These are phyloP conservation scores for Papilio xuthus DNA, from an alignment of 1,140 invertebrate genomes.

Conservation along the genomic window DNA sequence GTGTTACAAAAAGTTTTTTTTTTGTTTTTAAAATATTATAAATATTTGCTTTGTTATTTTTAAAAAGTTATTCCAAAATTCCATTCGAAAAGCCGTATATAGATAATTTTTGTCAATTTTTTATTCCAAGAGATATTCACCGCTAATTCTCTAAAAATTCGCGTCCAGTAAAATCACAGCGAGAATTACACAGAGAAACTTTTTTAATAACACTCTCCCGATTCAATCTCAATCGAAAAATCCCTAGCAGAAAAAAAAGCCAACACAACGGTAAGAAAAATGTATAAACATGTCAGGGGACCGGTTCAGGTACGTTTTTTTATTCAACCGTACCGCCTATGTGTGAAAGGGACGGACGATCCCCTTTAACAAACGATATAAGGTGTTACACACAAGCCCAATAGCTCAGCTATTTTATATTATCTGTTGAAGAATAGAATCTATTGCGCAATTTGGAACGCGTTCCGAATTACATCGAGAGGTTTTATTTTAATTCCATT, in stretches of 20 bases:
- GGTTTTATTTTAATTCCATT: background rate
- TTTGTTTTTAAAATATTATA: no score
- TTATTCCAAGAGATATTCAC: conserved; percentile 34
- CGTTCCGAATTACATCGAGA: background rate
- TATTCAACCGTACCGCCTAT: conserved; percentile 78
- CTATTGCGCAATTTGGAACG: conserved; percentile 12
- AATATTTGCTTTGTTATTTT: no score
- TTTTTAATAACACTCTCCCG: conserved; percentile 77
- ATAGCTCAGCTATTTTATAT: conserved; percentile 23
- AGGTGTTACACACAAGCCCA: conserved; percentile 26
- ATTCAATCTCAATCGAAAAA: conserved; percentile 76
- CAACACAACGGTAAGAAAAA: conserved; percentile 74
- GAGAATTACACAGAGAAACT: conserved; percentile 70
- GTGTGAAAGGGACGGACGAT: conserved; percentile 63
- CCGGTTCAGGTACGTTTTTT: conserved; percentile 78
- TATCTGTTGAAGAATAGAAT: conserved; percentile 23
- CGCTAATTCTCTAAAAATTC: conserved; percentile 60
- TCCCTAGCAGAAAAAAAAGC: conserved; percentile 71
- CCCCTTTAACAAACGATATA: conserved; percentile 58
- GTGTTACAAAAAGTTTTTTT: background rate
- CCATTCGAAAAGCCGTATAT: no score
- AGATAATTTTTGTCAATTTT: background rate
- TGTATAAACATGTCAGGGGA: conserved; percentile 77
- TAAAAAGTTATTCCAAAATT: no score
- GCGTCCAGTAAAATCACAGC: conserved; percentile 62